Percentiles rank a stretch among this genome's conserved stretches.
phyloP scores from a whole-genome alignment of 2,113 vertebrate genomes.

The Hemiprocne comata region DNA sequence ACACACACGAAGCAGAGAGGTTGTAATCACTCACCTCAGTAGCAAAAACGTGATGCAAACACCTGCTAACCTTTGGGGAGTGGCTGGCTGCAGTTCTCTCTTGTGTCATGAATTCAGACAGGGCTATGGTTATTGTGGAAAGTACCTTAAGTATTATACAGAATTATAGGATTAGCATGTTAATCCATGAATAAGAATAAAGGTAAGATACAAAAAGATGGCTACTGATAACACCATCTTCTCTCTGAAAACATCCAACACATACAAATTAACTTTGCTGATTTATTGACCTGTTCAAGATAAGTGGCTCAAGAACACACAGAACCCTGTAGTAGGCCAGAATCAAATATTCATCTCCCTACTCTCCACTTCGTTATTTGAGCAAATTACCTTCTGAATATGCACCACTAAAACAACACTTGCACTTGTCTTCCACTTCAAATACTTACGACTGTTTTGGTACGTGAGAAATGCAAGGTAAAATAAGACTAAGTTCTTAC shows the following conservation, averaged over 20 bases:
- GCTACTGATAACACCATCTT: background rate
- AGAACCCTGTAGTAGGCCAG: background rate
- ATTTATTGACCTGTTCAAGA: constrained; percentile 16
- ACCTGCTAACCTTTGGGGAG: background rate
- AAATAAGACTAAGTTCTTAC: background rate
- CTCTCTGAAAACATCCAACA: background rate
- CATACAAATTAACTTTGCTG: constrained; percentile 31
- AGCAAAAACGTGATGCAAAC: background rate
- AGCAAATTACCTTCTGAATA: background rate
- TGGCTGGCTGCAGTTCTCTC: background rate
- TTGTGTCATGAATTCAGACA: background rate
- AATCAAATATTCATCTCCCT: background rate
- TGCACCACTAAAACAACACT: background rate
- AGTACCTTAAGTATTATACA: background rate
- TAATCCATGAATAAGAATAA: constrained; percentile 8
- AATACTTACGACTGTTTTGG: background rate
- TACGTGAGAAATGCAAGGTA: background rate
- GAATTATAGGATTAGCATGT: background rate
- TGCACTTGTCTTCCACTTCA: background rate
- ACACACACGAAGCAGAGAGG: background rate
- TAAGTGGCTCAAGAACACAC: background rate
- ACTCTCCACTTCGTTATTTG: rapidly evolving
- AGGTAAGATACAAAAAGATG: background rate
- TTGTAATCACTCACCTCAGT: background rate
- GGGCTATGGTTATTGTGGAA: background rate